Conservation (phyloP, 2,888 invertebrate species). For the Scotopteryx bipunctaria region DNA sequence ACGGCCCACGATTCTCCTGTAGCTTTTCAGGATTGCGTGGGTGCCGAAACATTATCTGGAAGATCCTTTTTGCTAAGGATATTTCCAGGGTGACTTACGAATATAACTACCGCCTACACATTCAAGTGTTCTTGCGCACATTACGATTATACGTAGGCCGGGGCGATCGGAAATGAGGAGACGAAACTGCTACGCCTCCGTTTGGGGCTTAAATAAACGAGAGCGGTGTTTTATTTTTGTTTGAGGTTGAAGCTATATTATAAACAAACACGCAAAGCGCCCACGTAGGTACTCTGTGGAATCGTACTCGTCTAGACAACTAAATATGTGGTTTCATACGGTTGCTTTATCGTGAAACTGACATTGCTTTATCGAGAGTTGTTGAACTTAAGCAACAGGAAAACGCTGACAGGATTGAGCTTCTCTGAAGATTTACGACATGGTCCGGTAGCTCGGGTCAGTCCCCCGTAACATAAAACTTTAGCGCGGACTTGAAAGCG, state of each 20-base stretch:
- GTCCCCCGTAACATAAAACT: slow-evolving; percentile 57
- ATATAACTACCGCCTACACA: slow-evolving; percentile 54
- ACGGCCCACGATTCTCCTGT: slow-evolving; percentile 29
- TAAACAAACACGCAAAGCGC: slow-evolving; percentile 50
- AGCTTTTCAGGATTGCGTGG: slow-evolving; percentile 46
- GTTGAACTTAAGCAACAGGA: slow-evolving; percentile 61
- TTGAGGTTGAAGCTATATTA: slow-evolving; percentile 37
- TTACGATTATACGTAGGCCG: slow-evolving; percentile 50
- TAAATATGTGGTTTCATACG: slow-evolving; percentile 30
- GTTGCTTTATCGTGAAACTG: slow-evolving; percentile 37
- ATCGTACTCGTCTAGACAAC: slow-evolving; percentile 35
- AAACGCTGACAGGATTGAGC: slow-evolving; percentile 52
- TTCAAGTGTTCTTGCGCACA: slow-evolving; percentile 51
- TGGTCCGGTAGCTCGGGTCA: slow-evolving; percentile 58
- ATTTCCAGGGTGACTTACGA: slow-evolving; percentile 37
- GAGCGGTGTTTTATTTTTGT: slow-evolving; percentile 43
- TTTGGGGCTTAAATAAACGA: slow-evolving; percentile 43
- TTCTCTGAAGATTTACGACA: slow-evolving; percentile 59
- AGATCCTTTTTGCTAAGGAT: slow-evolving; percentile 50
- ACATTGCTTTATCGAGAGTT: slow-evolving; percentile 51
- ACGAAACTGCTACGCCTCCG: slow-evolving; percentile 53
- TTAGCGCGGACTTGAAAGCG: slow-evolving; percentile 32
- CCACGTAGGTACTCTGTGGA: slow-evolving; percentile 45
- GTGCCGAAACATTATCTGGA: slow-evolving; percentile 41
- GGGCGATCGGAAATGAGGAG: slow-evolving; percentile 46